phyloP scores from a whole-genome alignment of 2,888 invertebrate genomes.

The Chloromyia formosa region DNA sequence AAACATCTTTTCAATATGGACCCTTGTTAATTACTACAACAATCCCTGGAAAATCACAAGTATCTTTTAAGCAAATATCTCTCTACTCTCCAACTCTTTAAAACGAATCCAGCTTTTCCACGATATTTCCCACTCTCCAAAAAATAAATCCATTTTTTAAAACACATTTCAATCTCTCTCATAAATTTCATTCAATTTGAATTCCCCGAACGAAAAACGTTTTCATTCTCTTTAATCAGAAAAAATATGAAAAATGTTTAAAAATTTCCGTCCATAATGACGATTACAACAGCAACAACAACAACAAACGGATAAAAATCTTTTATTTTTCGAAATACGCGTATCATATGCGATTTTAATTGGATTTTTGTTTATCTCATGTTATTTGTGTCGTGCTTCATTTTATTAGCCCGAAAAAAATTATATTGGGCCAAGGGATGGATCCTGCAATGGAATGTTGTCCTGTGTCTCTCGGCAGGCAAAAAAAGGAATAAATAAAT shows the following conservation, averaged over 20 bases:
- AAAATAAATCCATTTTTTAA: too few species aligned
- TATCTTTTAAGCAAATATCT: too few species aligned
- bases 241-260: conserved; percentile 45
- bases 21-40: too few species aligned
- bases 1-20: too few species aligned
- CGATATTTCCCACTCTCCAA: too few species aligned
- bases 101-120: too few species aligned
- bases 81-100: too few species aligned
- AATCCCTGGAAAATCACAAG: too few species aligned
- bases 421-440: neutral
- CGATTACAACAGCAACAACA: conserved; percentile 31
- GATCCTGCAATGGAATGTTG: neutral
- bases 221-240: neutral
- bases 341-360: conserved; percentile 46
- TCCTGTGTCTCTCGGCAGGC: neutral
- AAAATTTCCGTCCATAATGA: conserved; percentile 42
- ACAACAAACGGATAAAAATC: conserved; percentile 11
- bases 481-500: neutral
- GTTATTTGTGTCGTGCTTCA: neutral
- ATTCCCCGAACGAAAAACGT: too few species aligned
- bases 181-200: too few species aligned
- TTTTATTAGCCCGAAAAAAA: neutral
- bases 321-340: neutral
- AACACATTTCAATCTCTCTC: too few species aligned
- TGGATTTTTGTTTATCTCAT: conserved; percentile 46